Percentiles rank a stretch among this genome's conserved stretches.
Conservation (phyloP, 2,797 vertebrate species). For the Allobates femoralis region DNA sequence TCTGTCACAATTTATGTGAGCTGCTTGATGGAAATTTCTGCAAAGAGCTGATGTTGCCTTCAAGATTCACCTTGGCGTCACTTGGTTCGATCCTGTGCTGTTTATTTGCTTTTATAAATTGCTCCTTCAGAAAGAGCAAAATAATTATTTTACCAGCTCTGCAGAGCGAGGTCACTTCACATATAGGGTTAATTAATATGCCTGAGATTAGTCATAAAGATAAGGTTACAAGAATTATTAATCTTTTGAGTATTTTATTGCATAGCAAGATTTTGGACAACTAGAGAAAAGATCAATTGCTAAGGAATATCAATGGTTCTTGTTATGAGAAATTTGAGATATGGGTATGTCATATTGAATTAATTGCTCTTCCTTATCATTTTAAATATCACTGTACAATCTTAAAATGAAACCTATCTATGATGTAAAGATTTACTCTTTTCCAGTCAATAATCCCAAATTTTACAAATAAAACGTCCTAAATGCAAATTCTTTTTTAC, state of each 20-base stretch:
- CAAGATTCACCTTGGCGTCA: slow-evolving; percentile 34
- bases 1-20: slow-evolving; percentile 46
- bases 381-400: neutral
- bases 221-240: slow-evolving; percentile 49
- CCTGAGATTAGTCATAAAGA: slow-evolving; percentile 46
- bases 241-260: slow-evolving; percentile 49
- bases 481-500: neutral
- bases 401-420: neutral
- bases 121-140: slow-evolving; percentile 15
- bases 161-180: slow-evolving; percentile 49
- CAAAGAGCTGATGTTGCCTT: slow-evolving; percentile 38
- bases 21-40: slow-evolving; percentile 9
- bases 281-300: neutral
- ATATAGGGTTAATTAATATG: slow-evolving; percentile 55
- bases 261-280: slow-evolving; percentile 34
- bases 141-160: slow-evolving; percentile 12
- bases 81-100: slow-evolving; percentile 10
- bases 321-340: slow-evolving; percentile 5
- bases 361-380: neutral
- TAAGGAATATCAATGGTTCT: slow-evolving; percentile 43
- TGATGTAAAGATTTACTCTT: neutral
- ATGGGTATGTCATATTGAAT: slow-evolving; percentile 1
- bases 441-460: neutral
- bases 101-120: slow-evolving; percentile 50
- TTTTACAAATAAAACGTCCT: neutral